Evolutionary conservation across 2,888 invertebrate genomes (phyloP), one percentile per base, ranked within the genome.

Genomic region (Tetropium fuscum): DNA sequence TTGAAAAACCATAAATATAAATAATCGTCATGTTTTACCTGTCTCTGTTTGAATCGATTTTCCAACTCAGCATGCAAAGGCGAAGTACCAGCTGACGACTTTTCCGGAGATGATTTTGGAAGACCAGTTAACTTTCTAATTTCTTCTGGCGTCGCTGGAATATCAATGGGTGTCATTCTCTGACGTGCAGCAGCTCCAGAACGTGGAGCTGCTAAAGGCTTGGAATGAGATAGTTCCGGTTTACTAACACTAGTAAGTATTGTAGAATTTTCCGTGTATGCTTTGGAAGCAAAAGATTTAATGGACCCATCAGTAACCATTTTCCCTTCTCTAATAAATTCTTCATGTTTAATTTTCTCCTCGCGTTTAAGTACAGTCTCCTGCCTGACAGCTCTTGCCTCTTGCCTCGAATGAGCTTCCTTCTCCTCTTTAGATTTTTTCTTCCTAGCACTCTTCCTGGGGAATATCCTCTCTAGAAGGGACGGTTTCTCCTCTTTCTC

Each of bases 401-500:
- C 63, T 4, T 41, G 34, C 34, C 51, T 53, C 11, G 43, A n/a
- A 22, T 13, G 45, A 1, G 32, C 34, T 8, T 67, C 63, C 8
- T 66, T 68, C 32, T 72, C 66, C 6, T 69, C 70, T 41, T 86
- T 85, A 58, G 86, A 84, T 69, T 89, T 87, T 60, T 88, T 88
- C 77, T 90, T 90, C 75, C 90, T 90, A 20, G 88, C 90, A 53
- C 90, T 91, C 71, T 89, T 88, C 68, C 91, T 84, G 32, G 89
- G 83, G 36, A 91, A 84, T 51, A 91, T 79, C 63, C 91, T 84
- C 55, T 88, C 88, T 75, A 91, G 87, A 77, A 88, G 87, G 63
- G 85, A 84, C 77, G 86, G 83, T 80, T 89, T 85, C 63, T 75
- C 77, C 60, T 76, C 78, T 30, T 80, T 79, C 58, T 84, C 80